These are phyloP conservation scores for Sepioteuthis lessoniana DNA, from an alignment of 2,888 invertebrate species.

Conservation along the genomic window DNA sequence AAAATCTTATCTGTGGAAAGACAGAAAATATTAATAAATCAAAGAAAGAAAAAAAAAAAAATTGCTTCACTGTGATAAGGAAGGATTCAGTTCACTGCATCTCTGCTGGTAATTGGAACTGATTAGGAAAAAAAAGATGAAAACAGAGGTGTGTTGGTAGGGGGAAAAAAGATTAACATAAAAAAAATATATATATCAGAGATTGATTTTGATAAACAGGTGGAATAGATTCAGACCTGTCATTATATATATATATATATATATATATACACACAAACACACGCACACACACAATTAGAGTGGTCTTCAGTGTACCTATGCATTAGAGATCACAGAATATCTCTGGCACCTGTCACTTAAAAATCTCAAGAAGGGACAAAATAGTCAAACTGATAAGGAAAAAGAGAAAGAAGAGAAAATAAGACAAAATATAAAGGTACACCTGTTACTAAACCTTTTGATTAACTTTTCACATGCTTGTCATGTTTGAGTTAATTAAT, in stretches of 20 bases:
- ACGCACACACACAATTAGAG: too few relatives aligned
- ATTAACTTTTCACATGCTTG: background rate
- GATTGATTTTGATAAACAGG: constrained; percentile 20
- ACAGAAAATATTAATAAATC: too few relatives aligned
- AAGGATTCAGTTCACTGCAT: background rate
- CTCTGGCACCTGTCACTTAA: background rate
- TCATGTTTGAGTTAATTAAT: background rate
- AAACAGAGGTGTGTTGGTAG: too few relatives aligned
- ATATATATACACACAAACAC: too few relatives aligned
- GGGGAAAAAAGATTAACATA: too few relatives aligned
- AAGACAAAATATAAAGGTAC: background rate
- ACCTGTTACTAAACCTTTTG: background rate
- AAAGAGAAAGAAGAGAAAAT: background rate
- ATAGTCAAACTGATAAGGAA: background rate
- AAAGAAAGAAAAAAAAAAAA: background rate
- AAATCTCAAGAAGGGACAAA: background rate
- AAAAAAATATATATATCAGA: background rate
- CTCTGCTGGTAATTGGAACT: background rate
- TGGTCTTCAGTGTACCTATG: background rate
- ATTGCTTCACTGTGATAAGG: background rate
- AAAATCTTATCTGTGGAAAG: too few relatives aligned
- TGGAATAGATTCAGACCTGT: background rate
- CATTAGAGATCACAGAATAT: background rate
- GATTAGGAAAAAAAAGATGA: background rate
- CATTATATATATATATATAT: background rate